Evolutionary conservation across 2,888 invertebrate genomes (phyloP), one percentile per base, ranked within the genome.

Genomic region (Diarsia brunnea): DNA sequence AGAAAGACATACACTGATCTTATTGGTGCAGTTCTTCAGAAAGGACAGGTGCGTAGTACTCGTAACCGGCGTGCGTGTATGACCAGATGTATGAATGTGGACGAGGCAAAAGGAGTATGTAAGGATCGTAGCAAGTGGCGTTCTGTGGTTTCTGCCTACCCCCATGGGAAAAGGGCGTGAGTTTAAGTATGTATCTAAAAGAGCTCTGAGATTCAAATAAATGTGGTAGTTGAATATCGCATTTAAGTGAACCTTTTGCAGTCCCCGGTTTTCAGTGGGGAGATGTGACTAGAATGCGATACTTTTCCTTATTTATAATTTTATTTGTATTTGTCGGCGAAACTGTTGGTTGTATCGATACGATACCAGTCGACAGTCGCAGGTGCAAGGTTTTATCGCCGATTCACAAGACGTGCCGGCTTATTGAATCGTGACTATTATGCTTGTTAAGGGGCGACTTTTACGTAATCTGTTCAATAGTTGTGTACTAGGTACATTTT

Each of bases 331-430:
- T 79, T 75, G 85, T 79, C 76, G 68, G 67, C 61, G 80, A 84
- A 80, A 63, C 58, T 70, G 64, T 65, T 51, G 74, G 75, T 61
- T 45, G 82, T 70, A 47, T 65, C 73, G 64, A 77, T 68, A 73
- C 53, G 77, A 38, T 86, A 81, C 79, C 69, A 80, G 74, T 86
- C n/a, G 81, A 78, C 69, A 81, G 74, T 71, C 78, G 76, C 91
- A 90, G 91, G 85, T 91, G 90, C 84, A 68, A 64, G 81, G 84
- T 82, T 88, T 88, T 88, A 88, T 89, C 84, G 67, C 61, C 80
- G 53, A 82, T 80, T 86, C 83, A 71, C 53, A 65, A 74, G 69
- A 77, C 79, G 75, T 73, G 76, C 45, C n/a, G 21, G 67, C 53
- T 82, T 70, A 82, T 82, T 85, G 84, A 84, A 85, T 73, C 70